Conservation (phyloP, 2,797 vertebrate species). For the Cuculus canorus region DNA sequence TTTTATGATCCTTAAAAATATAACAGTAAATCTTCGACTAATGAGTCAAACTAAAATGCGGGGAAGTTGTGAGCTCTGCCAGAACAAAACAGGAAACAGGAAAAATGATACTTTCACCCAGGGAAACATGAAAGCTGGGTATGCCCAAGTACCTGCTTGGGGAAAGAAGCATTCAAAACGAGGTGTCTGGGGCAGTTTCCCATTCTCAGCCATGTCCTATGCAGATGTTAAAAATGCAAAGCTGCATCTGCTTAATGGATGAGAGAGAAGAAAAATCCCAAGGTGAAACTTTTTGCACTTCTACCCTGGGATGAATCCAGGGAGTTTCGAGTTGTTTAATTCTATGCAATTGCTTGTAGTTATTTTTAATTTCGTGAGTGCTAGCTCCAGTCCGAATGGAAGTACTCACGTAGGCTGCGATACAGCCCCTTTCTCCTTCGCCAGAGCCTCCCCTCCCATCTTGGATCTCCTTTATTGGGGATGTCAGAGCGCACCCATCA, state of each 20-base stretch:
- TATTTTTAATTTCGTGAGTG: background rate
- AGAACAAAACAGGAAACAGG: background rate
- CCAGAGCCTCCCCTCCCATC: background rate
- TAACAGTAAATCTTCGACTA: background rate
- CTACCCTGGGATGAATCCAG: background rate
- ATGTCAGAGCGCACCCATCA: constrained; percentile 4
- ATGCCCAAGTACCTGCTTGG: background rate
- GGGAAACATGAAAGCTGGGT: background rate
- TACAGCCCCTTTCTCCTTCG: background rate
- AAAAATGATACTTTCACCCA: background rate
- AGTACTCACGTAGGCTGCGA: background rate
- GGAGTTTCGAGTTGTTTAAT: background rate
- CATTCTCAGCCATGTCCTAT: background rate
- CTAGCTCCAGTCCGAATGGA: background rate
- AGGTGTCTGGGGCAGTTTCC: background rate
- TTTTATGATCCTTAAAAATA: background rate
- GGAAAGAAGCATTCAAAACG: background rate
- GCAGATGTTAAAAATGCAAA: background rate
- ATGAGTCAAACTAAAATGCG: background rate
- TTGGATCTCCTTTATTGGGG: background rate
- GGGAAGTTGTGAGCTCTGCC: background rate
- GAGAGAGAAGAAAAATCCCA: background rate
- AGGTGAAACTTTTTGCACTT: background rate
- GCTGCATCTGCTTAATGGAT: background rate
- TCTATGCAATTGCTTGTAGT: background rate